phyloP scores from a whole-genome alignment of 2,113 vertebrate species.

The Callocephalon fimbriatum region DNA sequence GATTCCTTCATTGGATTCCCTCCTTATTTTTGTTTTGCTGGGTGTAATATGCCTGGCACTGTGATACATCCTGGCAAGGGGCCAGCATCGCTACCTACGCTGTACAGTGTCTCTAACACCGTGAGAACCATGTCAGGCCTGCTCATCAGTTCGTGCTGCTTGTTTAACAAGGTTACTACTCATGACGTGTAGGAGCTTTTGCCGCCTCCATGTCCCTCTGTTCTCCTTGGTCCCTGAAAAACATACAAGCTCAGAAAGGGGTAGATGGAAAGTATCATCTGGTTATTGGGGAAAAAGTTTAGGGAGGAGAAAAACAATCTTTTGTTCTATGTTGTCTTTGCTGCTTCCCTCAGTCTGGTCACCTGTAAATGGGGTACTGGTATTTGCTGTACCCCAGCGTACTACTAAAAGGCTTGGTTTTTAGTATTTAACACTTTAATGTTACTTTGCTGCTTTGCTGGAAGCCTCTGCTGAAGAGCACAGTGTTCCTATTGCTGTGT shows the following conservation, averaged over 20 bases:
- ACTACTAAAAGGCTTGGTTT: not conserved
- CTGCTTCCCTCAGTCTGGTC: not conserved
- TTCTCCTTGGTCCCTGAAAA: not conserved
- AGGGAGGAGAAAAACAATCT: not conserved
- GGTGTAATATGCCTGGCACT: not conserved
- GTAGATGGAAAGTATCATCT: not conserved
- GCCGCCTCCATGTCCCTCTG: not conserved
- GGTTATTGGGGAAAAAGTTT: not conserved
- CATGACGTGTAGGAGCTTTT: not conserved
- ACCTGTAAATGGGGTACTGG: not conserved
- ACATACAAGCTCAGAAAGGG: not conserved
- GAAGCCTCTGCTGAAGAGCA: not conserved
- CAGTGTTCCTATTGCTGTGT: not conserved
- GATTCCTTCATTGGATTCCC: not conserved
- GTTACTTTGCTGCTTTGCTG: not conserved
- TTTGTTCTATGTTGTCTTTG: not conserved
- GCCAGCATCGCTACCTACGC: slow-evolving; percentile 11
- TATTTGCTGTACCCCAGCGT: not conserved
- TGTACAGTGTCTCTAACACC: not conserved
- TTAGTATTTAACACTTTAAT: not conserved
- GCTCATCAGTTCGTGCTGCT: not conserved
- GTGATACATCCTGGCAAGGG: not conserved
- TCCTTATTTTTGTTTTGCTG: not conserved
- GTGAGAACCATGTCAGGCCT: not conserved
- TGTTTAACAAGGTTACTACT: slow-evolving; percentile 10